Base-by-base conservation (phyloP, 2,113 vertebrate species). In the Pagrus major region DNA sequence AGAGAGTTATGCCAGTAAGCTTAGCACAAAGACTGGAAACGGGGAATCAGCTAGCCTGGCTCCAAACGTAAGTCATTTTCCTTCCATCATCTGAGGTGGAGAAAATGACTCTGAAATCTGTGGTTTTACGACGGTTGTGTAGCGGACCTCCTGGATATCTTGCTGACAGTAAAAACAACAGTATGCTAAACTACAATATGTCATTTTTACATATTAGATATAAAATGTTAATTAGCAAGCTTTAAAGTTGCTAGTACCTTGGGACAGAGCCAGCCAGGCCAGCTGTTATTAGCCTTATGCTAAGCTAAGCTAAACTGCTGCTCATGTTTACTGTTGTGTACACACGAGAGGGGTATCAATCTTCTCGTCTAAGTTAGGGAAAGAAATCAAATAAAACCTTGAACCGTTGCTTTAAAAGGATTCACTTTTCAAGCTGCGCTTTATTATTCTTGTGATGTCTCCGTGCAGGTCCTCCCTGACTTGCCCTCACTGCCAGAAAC, bases 401-500 rank as follows among this genome's bases (percentile, higher is more conserved):
- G 52, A 35, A 20, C 20, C 15, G 1, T 49, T 35, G 14, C 31
- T 44, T 64, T 37, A 33, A 60, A 51, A 39, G 65, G 15, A 37
- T 5, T 35, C 4, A 8, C 9, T 39, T 2, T 44, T 63, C 25
- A 15, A 25, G 15, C 18, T 52, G 16, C n/a, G 11, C 71, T 27
- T 9, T 18, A 16, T 59, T 15, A 33, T 56, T 78, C 18, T 63
- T 29, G 4, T 81, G 25, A 11, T 79, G 39, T 83, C 64, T 69
- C 31, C 58, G 10, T 70, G 37, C 9, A 99, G 98, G 93, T 99
- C 97, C n/a, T 99, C 98, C 0, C 93, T 99, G 94, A 99, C 98
- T 0, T 99, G 98, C 88, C 98, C 97, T 88, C 97, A 99, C 90
- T 99, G 98, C 95, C 98, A 97, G 96, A 99, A 99, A 94, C 98